These are phyloP conservation scores for Macaria liturata DNA, from an alignment of 2,888 invertebrate species.

Conservation along the genomic window DNA sequence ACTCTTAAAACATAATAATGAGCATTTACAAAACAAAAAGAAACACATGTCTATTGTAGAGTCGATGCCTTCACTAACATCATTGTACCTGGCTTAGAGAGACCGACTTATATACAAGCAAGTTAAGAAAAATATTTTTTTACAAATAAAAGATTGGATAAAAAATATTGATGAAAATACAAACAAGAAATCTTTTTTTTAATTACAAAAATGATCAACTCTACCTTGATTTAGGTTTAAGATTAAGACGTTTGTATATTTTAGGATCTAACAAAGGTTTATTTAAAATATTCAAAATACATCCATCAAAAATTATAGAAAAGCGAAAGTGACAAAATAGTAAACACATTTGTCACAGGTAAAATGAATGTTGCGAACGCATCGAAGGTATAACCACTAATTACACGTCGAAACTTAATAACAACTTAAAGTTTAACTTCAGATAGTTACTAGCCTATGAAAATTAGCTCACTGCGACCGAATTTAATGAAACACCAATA, in stretches of 20 bases:
- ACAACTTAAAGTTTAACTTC: conserved; percentile 66
- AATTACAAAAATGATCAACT: too few relatives aligned
- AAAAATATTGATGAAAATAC: too few relatives aligned
- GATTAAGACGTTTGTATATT: too few relatives aligned
- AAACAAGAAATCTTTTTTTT: too few relatives aligned
- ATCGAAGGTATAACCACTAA: conserved; percentile 52
- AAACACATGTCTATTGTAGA: conserved; percentile 34
- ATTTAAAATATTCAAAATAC: too few relatives aligned
- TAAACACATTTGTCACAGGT: conserved; percentile 7
- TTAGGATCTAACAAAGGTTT: too few relatives aligned
- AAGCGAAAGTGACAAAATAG: neutral
- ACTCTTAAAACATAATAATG: conserved; percentile 81
- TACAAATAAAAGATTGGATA: too few relatives aligned
- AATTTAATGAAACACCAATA: too few relatives aligned
- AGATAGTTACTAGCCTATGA: conserved; percentile 47
- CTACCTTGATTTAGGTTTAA: too few relatives aligned
- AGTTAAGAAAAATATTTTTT: too few relatives aligned
- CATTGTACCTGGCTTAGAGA: conserved; percentile 20
- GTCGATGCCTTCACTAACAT: conserved; percentile 48
- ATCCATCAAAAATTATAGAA: too few relatives aligned
- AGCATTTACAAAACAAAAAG: conserved; percentile 78
- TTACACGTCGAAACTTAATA: conserved; percentile 62
- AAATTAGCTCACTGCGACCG: neutral
- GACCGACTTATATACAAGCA: too few relatives aligned
- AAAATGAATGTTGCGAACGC: conserved; percentile 60